Conservation (phyloP, 2,888 invertebrate genomes). For the Pocota personata region DNA sequence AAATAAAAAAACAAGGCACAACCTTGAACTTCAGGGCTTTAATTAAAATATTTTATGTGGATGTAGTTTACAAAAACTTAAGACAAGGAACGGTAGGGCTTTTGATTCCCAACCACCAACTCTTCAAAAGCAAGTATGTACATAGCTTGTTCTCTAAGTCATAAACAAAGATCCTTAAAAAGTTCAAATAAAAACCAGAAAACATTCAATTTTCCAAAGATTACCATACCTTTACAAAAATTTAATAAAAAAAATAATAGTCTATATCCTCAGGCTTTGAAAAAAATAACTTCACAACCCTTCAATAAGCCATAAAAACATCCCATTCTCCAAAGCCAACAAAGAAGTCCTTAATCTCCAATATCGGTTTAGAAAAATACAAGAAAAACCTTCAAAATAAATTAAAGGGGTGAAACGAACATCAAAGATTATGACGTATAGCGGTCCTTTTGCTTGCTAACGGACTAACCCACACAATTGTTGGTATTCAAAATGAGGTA, state of each 20-base stretch:
- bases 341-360: conserved; percentile 34
- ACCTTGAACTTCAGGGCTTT: too few relatives aligned
- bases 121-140: too few relatives aligned
- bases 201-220: neutral
- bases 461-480: conserved; percentile 24
- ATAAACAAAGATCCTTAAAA: too few relatives aligned
- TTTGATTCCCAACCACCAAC: too few relatives aligned
- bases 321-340: neutral
- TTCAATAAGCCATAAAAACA: conserved; percentile 28
- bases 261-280: neutral
- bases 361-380: conserved; percentile 23
- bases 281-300: neutral
- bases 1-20: too few relatives aligned
- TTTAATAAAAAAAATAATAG: neutral
- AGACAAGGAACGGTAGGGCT: too few relatives aligned
- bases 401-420: neutral
- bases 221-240: neutral
- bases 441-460: neutral
- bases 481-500: conserved; percentile 46
- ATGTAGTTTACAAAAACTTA: too few relatives aligned
- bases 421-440: conserved; percentile 43
- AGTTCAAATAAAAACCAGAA: too few relatives aligned
- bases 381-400: conserved; percentile 7
- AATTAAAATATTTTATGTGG: too few relatives aligned
- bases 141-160: too few relatives aligned